These are phyloP conservation scores for Botia kubotai DNA, from an alignment of 2,797 vertebrate genomes.

Conservation along the genomic window DNA sequence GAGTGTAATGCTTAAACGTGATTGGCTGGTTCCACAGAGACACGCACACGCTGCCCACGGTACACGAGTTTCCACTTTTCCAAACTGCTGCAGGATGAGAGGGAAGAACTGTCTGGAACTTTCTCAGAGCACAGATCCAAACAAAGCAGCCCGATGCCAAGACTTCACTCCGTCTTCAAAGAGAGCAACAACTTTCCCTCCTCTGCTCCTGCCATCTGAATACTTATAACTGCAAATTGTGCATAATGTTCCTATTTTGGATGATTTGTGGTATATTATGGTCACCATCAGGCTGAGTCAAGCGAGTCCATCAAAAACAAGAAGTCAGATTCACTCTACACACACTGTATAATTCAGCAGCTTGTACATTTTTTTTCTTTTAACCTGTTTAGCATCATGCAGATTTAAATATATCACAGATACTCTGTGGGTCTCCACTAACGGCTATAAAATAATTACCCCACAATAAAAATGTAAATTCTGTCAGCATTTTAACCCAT, in stretches of 20 bases:
- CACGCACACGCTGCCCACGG: conserved; percentile 15
- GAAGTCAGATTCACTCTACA: conserved; percentile 25
- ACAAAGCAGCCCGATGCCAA: conserved; percentile 54
- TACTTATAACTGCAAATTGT: conserved; percentile 56
- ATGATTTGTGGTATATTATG: conserved; percentile 48
- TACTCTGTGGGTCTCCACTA: conserved; percentile 50
- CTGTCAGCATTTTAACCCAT: no score
- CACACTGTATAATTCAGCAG: conserved; percentile 19
- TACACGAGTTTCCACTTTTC: conserved; percentile 32
- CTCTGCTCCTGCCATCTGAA: conserved; percentile 45
- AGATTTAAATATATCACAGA: conserved; percentile 55
- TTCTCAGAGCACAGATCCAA: conserved; percentile 47
- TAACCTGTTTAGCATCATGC: conserved; percentile 43
- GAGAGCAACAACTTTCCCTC: conserved; percentile 56
- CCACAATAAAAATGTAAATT: conserved; percentile 38
- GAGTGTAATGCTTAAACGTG: conserved; percentile 6
- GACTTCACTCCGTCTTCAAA: conserved; percentile 48
- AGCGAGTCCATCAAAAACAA: conserved; percentile 56
- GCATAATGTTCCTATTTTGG: conserved; percentile 55
- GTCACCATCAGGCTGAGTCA: conserved; percentile 44
- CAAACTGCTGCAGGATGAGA: conserved; percentile 31
- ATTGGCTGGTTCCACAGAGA: conserved; percentile 16
- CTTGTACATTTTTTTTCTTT: conserved; percentile 10
- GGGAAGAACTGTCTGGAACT: conserved; percentile 43
- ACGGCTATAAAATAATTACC: conserved; percentile 50